Conservation (phyloP, 2,888 invertebrate genomes). For the Elmis aenea region DNA sequence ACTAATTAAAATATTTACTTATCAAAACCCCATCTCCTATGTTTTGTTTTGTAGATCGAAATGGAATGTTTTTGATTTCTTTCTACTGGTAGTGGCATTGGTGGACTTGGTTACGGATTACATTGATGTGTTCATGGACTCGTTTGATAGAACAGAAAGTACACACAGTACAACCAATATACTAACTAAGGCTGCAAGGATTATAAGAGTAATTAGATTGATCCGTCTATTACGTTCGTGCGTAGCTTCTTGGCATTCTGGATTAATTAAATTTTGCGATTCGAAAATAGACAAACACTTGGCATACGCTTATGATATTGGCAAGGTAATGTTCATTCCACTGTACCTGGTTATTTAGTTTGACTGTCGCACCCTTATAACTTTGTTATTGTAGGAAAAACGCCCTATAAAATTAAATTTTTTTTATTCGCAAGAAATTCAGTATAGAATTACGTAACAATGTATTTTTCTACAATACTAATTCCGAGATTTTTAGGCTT, state of each 20-base stretch:
- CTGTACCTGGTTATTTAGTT: no score
- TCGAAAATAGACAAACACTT: constrained; percentile 53
- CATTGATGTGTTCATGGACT: constrained; percentile 1
- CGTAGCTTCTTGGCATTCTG: constrained; percentile 40
- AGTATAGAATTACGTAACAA: no score
- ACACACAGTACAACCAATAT: constrained; percentile 1
- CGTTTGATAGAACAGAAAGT: constrained; percentile 2
- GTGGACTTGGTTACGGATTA: constrained; percentile 17
- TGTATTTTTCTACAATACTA: no score
- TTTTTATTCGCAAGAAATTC: no score
- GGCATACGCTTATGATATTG: constrained; percentile 60
- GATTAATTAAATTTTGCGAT: constrained; percentile 52
- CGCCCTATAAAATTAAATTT: no score
- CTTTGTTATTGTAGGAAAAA: no score
- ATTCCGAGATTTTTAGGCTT: constrained; percentile 52
- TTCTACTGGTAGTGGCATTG: constrained; percentile 50
- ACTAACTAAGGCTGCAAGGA: constrained; percentile 4
- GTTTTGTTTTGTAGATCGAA: constrained; percentile 38
- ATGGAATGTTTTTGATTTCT: constrained; percentile 57
- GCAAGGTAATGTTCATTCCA: constrained; percentile 44
- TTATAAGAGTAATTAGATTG: constrained; percentile 45
- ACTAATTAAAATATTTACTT: constrained; percentile 38
- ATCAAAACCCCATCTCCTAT: neutral
- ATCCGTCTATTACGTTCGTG: constrained; percentile 39
- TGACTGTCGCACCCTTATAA: no score